Base-by-base conservation (phyloP, 2,888 invertebrate species). In the Physocephala rufipes region DNA sequence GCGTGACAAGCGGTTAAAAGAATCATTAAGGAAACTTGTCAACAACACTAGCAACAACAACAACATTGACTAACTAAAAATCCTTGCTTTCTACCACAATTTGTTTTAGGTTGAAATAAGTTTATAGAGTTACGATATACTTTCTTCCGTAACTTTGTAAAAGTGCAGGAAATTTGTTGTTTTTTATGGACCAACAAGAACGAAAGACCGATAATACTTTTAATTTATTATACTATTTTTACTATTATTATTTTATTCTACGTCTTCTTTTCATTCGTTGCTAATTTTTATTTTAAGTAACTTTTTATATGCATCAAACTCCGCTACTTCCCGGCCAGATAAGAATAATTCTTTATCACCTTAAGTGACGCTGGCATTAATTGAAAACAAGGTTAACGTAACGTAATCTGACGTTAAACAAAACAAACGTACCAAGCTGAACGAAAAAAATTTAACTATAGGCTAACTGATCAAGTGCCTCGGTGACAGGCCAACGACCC, bases 1-100 rank as follows among this genome's bases (percentile, higher is more conserved):
- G 49, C 67, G 62, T 68, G 68, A 68, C 61, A 62, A 43, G 45
- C 28, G 51, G 49, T 36, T 19, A 61, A 61, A 61, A 1, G 28
- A 53, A 58, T 49, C 49, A 19, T 36, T 19, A 49, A 19, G 53
- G n/a, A 53, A 53, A n/a, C 19, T 49, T 21, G 21, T 21, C 53
- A 53, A 53, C 21, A 53, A 53, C 53, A 53, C 2, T 4, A 53
- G 5, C 21, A 16, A 51, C 51, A 51, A 51, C 15, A 16, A 51
- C n/a, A n/a, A n/a, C n/a, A n/a, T n/a, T n/a, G n/a, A n/a, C n/a
- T n/a, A n/a, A n/a, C n/a, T n/a, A n/a, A n/a, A n/a, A n/a, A 36
- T 36, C 36, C 36, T 36, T 36, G 9, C 36, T 36, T 36, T 36
- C 9, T 36, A 36, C 36, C 36, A 36, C 36, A 36, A 36, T 36